Conservation (phyloP, 2,797 vertebrate genomes). For the Phrynocephalus forsythii region DNA sequence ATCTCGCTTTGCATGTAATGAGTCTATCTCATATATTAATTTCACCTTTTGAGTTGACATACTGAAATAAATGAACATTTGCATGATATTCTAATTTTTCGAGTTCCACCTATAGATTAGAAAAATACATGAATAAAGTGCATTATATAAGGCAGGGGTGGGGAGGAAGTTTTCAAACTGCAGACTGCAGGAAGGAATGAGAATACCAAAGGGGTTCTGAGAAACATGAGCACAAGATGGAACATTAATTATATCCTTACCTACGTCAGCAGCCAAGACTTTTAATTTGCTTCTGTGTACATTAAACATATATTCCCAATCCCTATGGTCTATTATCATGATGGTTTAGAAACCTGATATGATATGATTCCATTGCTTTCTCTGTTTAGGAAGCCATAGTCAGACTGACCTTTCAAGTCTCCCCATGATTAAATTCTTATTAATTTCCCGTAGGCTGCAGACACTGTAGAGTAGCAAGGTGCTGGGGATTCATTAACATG, state of each 20-base stretch:
- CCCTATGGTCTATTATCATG: conserved; percentile 38
- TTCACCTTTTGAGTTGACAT: no score
- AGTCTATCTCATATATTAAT: no score
- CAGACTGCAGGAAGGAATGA: background rate
- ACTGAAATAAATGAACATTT: no score
- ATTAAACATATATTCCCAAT: conserved; percentile 40
- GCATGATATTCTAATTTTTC: no score
- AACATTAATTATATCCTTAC: background rate
- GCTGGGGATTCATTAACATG: conserved; percentile 76
- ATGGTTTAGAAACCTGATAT: conserved; percentile 62
- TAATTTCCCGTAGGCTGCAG: conserved; percentile 77
- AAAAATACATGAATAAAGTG: no score
- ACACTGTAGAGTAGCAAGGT: conserved; percentile 66
- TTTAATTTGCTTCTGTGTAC: conserved; percentile 52
- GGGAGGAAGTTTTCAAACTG: background rate
- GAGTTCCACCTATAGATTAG: no score
- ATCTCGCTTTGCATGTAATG: no score
- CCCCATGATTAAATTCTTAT: conserved; percentile 76
- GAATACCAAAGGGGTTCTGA: background rate
- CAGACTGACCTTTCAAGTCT: conserved; percentile 76
- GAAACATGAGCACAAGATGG: background rate
- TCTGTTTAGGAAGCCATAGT: conserved; percentile 70
- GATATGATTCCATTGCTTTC: conserved; percentile 55
- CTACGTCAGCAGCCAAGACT: conserved; percentile 12
- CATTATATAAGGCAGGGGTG: no score